Percentiles rank a stretch among this genome's conserved stretches.
Evolutionary conservation across 2,888 invertebrate species (phyloP).

Genomic region (Rhynchonema sp.): DNA sequence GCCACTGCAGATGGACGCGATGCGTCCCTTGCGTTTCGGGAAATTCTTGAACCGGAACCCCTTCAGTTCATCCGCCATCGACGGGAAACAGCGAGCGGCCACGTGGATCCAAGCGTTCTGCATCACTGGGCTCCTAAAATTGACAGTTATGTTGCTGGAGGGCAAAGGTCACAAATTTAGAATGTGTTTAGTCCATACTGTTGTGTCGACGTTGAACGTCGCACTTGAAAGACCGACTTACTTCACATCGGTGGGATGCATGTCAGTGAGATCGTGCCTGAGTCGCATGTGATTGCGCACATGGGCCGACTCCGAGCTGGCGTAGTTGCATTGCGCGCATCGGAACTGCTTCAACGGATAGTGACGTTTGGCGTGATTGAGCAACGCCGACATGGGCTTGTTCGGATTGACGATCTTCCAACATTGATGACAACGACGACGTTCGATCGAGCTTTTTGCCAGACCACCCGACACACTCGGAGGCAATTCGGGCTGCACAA

Average conservation of each 20-base stretch:
- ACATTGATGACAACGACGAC: conserved; percentile 3
- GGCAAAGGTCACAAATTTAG: too few relatives aligned
- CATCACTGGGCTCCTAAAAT: neutral
- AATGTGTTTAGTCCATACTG: too few relatives aligned
- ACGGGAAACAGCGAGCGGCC: conserved; percentile 3
- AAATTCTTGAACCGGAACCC: conserved; percentile 8
- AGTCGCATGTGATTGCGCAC: conserved; percentile 8
- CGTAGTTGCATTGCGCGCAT: conserved; percentile 6
- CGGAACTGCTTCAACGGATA: conserved; percentile 8
- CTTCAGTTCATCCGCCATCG: conserved; percentile 1
- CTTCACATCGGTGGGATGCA: conserved; percentile 3
- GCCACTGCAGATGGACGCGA: too few relatives aligned
- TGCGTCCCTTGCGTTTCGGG: too few relatives aligned
- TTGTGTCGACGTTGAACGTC: too few relatives aligned
- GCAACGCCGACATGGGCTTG: conserved; percentile 7
- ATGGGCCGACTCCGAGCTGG: conserved; percentile 8
- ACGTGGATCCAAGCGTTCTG: conserved; percentile 6
- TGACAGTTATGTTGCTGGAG: too few relatives aligned
- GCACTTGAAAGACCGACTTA: too few relatives aligned
- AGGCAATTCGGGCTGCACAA: too few relatives aligned
- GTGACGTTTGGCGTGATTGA: conserved; percentile 9
- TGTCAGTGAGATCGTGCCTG: conserved; percentile 3
- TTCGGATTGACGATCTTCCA: neutral
- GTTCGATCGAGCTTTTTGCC: neutral
- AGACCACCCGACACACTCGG: too few relatives aligned